A percentile compares a stretch with the other conserved stretches of the same genome.
phyloP scores from a whole-genome alignment of 2,888 invertebrate species.

The Geophilus truncorum region DNA sequence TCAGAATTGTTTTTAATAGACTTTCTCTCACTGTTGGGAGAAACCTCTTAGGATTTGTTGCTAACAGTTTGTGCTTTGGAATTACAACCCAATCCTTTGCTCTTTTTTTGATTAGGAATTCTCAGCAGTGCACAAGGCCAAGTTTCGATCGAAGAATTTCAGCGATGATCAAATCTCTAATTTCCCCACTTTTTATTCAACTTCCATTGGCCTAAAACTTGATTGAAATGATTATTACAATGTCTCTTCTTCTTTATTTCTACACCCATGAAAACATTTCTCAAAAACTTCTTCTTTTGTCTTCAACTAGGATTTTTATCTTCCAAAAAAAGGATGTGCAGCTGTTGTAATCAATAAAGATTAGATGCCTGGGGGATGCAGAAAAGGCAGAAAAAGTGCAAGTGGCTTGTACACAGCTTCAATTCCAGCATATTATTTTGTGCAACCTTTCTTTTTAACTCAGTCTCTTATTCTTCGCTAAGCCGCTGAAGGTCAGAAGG shows the following conservation, averaged over 20 bases:
- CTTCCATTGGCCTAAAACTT: too few species aligned
- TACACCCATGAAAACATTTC: too few species aligned
- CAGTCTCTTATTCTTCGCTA: too few species aligned
- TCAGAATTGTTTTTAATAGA: not conserved
- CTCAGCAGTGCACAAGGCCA: not conserved
- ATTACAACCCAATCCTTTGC: not conserved
- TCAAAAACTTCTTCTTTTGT: too few species aligned
- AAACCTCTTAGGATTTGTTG: not conserved
- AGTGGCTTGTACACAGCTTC: too few species aligned
- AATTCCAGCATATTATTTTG: too few species aligned
- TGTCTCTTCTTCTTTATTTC: not conserved
- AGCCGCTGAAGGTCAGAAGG: too few species aligned
- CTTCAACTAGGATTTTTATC: too few species aligned
- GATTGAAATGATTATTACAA: too few species aligned
- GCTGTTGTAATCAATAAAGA: not conserved
- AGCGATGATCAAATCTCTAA: not conserved
- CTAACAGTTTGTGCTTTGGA: not conserved
- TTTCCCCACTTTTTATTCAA: not conserved
- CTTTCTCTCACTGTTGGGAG: not conserved
- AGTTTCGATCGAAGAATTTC: not conserved
- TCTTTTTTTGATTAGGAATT: not conserved
- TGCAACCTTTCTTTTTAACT: too few species aligned
- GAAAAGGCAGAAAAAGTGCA: not conserved
- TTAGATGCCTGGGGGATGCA: not conserved
- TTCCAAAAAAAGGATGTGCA: not conserved